Conservation (phyloP, 1,140 invertebrate genomes). For the Bradynema listronoti region DNA sequence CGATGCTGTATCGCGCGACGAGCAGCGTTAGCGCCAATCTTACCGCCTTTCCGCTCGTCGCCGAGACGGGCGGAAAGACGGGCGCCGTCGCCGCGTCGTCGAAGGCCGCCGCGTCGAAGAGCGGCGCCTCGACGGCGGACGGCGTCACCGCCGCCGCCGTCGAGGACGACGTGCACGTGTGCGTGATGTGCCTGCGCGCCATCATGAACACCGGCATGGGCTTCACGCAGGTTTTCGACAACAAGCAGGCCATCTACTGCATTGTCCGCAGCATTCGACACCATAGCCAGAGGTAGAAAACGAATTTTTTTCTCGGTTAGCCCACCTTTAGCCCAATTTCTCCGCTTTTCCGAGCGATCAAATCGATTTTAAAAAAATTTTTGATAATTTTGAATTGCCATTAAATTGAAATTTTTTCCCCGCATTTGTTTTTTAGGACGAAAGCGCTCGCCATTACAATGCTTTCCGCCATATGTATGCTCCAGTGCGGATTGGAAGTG, state of each 20-base stretch:
- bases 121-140: too few species aligned
- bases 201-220: conserved; percentile 99
- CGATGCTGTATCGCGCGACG: too few species aligned
- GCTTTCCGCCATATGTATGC: conserved; percentile 80
- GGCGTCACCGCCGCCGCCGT: too few species aligned
- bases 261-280: conserved; percentile 93
- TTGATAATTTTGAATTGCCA: background rate
- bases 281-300: conserved; percentile 57
- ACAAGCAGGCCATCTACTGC: conserved; percentile 93
- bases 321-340: background rate
- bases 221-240: conserved; percentile 96
- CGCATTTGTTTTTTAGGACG: conserved; percentile 66
- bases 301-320: background rate
- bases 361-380: background rate
- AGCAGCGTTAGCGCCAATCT: too few species aligned
- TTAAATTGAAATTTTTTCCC: too few species aligned
- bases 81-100: too few species aligned
- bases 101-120: too few species aligned
- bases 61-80: too few species aligned
- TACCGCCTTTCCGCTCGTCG: too few species aligned
- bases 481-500: conserved; percentile 95
- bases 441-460: conserved; percentile 93
- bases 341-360: background rate
- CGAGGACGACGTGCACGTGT: conserved; percentile 96
- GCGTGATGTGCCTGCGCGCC: conserved; percentile 94